A percentile compares a stretch with the other conserved stretches of the same genome.
These are phyloP conservation scores for Halictus ligatus DNA, from an alignment of 2,888 invertebrate genomes.

Conservation along the genomic window DNA sequence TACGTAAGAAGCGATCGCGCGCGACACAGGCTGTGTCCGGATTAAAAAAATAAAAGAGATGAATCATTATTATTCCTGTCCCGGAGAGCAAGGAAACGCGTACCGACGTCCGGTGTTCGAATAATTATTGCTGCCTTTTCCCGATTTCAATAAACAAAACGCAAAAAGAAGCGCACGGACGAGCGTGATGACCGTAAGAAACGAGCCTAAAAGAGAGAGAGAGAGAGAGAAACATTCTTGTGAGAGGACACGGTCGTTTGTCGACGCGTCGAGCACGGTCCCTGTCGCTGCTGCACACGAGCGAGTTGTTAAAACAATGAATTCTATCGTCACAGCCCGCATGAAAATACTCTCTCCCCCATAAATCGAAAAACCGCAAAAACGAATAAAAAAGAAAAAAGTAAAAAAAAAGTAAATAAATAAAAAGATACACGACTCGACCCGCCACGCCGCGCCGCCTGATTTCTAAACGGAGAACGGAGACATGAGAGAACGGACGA, in stretches of 20 bases:
- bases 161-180: neutral
- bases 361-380: neutral
- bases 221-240: neutral
- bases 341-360: slow-evolving; percentile 36
- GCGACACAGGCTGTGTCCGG: slow-evolving; percentile 41
- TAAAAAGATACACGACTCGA: neutral
- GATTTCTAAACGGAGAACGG: neutral
- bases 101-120: slow-evolving; percentile 71
- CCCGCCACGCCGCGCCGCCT: slow-evolving; percentile 16
- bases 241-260: neutral
- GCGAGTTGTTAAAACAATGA: slow-evolving; percentile 23
- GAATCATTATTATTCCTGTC: slow-evolving; percentile 20
- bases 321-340: slow-evolving; percentile 55
- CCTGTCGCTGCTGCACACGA: slow-evolving; percentile 40
- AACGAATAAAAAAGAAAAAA: neutral
- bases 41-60: neutral
- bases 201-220: neutral
- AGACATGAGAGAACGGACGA: neutral
- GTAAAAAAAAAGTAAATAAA: neutral
- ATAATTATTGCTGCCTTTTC: slow-evolving; percentile 74
- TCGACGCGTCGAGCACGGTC: slow-evolving; percentile 42
- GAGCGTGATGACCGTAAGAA: neutral
- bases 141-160: slow-evolving; percentile 58
- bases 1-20: slow-evolving; percentile 46
- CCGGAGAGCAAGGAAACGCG: slow-evolving; percentile 42